phyloP scores from a whole-genome alignment of 2,113 vertebrate species.

The Corydoras sp. region DNA sequence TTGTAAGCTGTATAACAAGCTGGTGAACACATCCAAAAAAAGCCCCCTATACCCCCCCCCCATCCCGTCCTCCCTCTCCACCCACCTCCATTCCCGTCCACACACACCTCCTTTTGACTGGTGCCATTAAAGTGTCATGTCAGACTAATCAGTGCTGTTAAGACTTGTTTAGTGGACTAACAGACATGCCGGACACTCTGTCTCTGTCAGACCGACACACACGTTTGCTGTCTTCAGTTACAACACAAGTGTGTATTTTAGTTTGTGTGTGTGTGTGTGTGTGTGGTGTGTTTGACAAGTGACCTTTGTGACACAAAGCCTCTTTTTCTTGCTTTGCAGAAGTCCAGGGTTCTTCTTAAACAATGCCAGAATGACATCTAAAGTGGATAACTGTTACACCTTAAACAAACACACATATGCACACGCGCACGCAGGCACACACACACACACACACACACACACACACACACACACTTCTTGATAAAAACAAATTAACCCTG shows the following conservation, averaged over 20 bases:
- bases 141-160: slow-evolving; percentile 32
- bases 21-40: slow-evolving; percentile 24
- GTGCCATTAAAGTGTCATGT: slow-evolving; percentile 29
- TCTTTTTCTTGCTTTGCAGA: slow-evolving; percentile 23
- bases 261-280: slow-evolving; percentile 27
- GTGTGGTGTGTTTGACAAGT: slow-evolving; percentile 18
- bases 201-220: slow-evolving; percentile 22
- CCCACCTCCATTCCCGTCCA: background rate
- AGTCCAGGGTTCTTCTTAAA: slow-evolving; percentile 17
- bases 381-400: slow-evolving; percentile 21
- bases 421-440: slow-evolving; percentile 13
- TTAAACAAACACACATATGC: slow-evolving; percentile 19
- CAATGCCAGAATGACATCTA: slow-evolving; percentile 41
- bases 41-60: background rate
- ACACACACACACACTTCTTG: slow-evolving; percentile 4
- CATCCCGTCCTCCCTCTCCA: background rate
- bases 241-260: slow-evolving; percentile 2
- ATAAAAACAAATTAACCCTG: background rate
- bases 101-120: slow-evolving; percentile 10
- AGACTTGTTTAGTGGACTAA: slow-evolving; percentile 22
- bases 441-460: slow-evolving; percentile 11
- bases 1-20: slow-evolving; percentile 34
- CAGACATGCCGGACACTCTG: slow-evolving; percentile 25
- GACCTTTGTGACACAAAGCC: slow-evolving; percentile 12
- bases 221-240: slow-evolving; percentile 19